Base-by-base conservation (phyloP, 2,888 invertebrate species). In the Aphidius colemani region DNA sequence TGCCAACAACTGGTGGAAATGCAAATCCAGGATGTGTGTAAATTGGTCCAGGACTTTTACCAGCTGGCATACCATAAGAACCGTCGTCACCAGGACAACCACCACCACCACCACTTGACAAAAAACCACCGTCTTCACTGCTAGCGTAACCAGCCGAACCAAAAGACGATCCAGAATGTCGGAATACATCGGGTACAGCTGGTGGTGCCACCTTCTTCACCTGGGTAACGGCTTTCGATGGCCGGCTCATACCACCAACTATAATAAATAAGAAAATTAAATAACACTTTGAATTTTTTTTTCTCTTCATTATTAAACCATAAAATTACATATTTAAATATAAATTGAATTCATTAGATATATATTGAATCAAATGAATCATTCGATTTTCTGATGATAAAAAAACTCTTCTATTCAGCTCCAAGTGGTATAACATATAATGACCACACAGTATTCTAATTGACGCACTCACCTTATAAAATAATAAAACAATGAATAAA, bases 191-290 rank as follows among this genome's bases (percentile, higher is more conserved):
- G 57, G 94, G 93, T 71, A 94, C 91, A 61, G 93, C 92, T 53
- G 94, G 94, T 75, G 95, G 95, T 74, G 94, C 91, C 80, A 95
- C 94, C 85, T 94, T 93, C 85, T 95, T 95, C 79, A 91, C 93
- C 85, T 93, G 93, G 82, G 91, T 89, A 83, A 90, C 89, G 84
- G 89, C 87, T 86, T 90, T 90, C 79, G 88, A 89, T 78, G 92
- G 90, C 86, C 94, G 92, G 83, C 90, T 92, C 91, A 94, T 93
- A 82, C 94, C 94, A 87, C 92, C 93, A 87, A 92, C 92, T 92
- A 88, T 61, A 87, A 88, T 76, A 80, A 75, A 75, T 76, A 75
- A 74, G 77, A 78, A 73, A 74, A 71, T 66, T 68, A 63, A 59
- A 45, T 30, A 30, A 30, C 30, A 30, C 30, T 30, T 30, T 5